phyloP scores from a whole-genome alignment of 2,113 vertebrate species.

The Oryzias curvinotus region DNA sequence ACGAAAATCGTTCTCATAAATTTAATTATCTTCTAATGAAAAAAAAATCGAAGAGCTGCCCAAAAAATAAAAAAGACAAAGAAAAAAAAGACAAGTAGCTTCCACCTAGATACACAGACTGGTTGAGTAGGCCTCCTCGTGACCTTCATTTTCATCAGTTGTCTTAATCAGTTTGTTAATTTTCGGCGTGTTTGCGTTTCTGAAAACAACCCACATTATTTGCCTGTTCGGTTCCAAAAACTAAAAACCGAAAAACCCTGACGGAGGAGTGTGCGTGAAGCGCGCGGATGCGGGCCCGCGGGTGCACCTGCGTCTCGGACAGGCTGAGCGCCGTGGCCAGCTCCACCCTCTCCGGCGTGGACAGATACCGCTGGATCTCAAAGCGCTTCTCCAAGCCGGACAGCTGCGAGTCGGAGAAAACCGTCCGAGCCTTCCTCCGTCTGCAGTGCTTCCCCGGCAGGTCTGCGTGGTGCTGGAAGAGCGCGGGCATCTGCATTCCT shows the following conservation, averaged over 20 bases:
- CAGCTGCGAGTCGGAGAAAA: conserved; percentile 97
- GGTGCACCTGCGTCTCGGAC: conserved; percentile 92
- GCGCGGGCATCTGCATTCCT: conserved; percentile 92
- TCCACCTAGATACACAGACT: neutral
- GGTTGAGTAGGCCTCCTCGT: too few species aligned
- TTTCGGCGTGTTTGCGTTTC: too few species aligned
- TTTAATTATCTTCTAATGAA: too few species aligned
- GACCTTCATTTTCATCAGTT: too few species aligned
- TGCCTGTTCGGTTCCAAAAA: too few species aligned
- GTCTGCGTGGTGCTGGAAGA: conserved; percentile 91
- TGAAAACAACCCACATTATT: too few species aligned
- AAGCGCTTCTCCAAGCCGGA: conserved; percentile 96
- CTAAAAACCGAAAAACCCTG: too few species aligned
- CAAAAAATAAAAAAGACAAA: neutral
- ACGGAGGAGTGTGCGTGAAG: too few species aligned
- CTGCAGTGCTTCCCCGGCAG: conserved; percentile 94
- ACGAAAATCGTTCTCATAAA: too few species aligned
- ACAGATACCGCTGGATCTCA: conserved; percentile 94
- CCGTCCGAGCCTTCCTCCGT: conserved; percentile 93
- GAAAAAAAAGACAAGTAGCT: neutral
- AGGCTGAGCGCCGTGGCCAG: conserved; percentile 96
- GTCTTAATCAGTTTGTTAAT: too few species aligned
- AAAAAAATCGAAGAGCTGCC: too few species aligned
- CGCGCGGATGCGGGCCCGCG: neutral
- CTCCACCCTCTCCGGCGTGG: conserved; percentile 95